Conservation (phyloP, 2,888 invertebrate species). For the Calameuta idolon region DNA sequence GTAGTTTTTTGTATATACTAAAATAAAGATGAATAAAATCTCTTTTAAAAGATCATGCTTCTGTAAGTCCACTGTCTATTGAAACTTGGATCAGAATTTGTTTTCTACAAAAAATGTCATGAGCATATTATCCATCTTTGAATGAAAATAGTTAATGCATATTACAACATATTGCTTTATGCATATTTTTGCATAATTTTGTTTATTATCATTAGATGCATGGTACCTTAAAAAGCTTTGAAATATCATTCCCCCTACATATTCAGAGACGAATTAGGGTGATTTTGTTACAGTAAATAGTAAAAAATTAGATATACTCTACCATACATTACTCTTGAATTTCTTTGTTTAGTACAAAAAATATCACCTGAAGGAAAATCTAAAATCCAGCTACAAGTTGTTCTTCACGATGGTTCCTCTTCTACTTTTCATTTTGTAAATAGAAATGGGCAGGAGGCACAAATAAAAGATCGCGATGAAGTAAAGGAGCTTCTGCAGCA, state of each 20-base stretch:
- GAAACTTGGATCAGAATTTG: constrained; percentile 2
- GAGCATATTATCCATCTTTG: not conserved
- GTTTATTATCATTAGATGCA: not conserved
- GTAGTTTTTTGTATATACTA: constrained; percentile 27
- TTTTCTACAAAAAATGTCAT: constrained; percentile 3
- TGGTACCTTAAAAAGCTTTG: not conserved
- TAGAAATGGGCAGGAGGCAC: constrained; percentile 83
- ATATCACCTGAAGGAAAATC: constrained; percentile 97
- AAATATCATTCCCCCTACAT: not conserved
- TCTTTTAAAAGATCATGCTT: constrained; percentile 18
- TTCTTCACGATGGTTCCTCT: constrained; percentile 91
- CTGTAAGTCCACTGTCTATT: constrained; percentile 2
- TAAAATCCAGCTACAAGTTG: constrained; percentile 97
- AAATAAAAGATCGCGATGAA: constrained; percentile 90
- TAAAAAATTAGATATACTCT: not conserved
- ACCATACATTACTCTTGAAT: not conserved
- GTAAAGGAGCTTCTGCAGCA: constrained; percentile 93
- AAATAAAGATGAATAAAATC: constrained; percentile 26
- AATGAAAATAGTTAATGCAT: constrained; percentile 40
- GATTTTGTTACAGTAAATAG: constrained; percentile 7
- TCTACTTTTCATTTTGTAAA: constrained; percentile 98
- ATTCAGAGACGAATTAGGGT: not conserved
- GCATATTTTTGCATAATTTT: not conserved
- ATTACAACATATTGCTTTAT: constrained; percentile 2
- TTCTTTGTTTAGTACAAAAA: constrained; percentile 83